Evolutionary conservation across 2,888 invertebrate species (phyloP), one percentile per base, ranked within the genome.

Genomic region (Formica aserva): DNA sequence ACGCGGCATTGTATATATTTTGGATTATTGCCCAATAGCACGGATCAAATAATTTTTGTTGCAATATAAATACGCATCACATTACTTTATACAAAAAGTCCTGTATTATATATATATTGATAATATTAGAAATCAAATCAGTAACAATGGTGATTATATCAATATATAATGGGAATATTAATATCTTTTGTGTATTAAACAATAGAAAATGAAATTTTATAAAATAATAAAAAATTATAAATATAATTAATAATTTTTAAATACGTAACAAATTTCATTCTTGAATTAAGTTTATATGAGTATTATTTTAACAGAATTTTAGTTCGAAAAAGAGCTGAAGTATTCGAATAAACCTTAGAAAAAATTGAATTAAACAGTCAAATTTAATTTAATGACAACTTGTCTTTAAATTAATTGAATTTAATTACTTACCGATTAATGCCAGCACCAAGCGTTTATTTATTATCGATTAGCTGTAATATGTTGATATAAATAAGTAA

Each of bases 31-130:
- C 35, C 26, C 35, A 60, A 71, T 48, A 45, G 48, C 60, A 52
- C 52, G 35, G 48, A 80, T 71, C 60, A n/a, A 48, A 72, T 80
- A 62, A 80, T 80, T 80, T 80, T 80, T 80, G 78, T 35, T 80
- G 35, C 60, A 62, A 80, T 71, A 80, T 80, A 80, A 80, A 80
- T 80, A 80, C 78, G 72, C 72, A 72, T 80, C 78, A 22, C 45
- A 48, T 80, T 80, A 80, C 78, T 80, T 62, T 48, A 80, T 72
- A 62, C 60, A 80, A 45, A 48, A 35, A n/a, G 9, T 78, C 45
- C 15, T 22, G 8, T 78, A 45, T 80, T 3, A 13, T n/a, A 35
- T 72, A 48, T 62, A 71, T 18, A 71, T 78, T 45, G 72, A 80
- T 26, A 26, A 62, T 80, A 72, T 77, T 77, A 77, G 29, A 29